Base-by-base conservation (phyloP, 2,113 vertebrate genomes). In the Pygoscelis adeliae region DNA sequence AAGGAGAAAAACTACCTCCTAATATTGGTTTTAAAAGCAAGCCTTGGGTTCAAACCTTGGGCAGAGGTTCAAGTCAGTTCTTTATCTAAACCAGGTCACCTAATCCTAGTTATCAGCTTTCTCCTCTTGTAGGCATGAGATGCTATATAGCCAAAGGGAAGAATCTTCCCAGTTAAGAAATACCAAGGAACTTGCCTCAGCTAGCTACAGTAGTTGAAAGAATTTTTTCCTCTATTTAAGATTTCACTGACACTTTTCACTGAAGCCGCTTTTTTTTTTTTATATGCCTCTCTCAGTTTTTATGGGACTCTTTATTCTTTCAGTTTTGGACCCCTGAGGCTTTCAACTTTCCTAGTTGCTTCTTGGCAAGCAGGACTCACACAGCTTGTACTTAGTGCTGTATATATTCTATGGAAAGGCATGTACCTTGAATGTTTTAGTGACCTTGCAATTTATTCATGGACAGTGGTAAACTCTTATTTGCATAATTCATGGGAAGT, bases 171-270 rank as follows among this genome's bases (percentile, higher is more conserved):
- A 34, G 84, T n/a, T 78, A 79, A 91, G 91, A 96, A 95, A 97
- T 95, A 87, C 91, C 89, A 40, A 78, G 65, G 77, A 90, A 93
- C 96, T 95, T 97, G 96, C 95, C 96, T 78, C 92, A 89, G 96
- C 95, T 96, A 87, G 97, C 93, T 97, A 22, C 40, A 63, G 42
- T 5, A 95, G 69, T 15, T 82, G 63, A 93, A 97, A 94, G 80
- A 94, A 74, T 93, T 92, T 59, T 46, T 30, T 50, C 46, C 47
- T 95, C 50, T 95, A 81, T 82, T 96, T 89, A 62, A 72, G 89
- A 76, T 89, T 91, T 91, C 65, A 36, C 65, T 78, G 79, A 78
- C 19, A 42, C 76, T 94, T 87, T 69, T 82, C 70, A 73, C 36
- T 36, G 53, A 86, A n/a, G 53, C 1, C 6, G 21, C 15, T 15